Percentiles rank a stretch among this genome's conserved stretches.
Evolutionary conservation across 2,113 vertebrate species (phyloP).

Genomic region (Tursiops truncatus): DNA sequence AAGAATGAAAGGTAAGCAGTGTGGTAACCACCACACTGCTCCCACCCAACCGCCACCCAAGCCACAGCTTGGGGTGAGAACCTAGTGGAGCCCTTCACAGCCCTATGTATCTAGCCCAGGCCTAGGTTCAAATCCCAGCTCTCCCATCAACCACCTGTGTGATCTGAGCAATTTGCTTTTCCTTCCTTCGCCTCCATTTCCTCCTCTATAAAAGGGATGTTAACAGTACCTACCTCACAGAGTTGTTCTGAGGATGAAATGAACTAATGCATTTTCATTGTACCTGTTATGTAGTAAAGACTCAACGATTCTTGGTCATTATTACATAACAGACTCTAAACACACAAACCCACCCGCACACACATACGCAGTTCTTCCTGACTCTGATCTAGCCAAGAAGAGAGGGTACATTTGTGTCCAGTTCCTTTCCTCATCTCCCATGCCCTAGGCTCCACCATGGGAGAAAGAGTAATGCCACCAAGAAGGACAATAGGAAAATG

Average conservation of each 20-base stretch:
- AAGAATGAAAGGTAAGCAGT: background rate
- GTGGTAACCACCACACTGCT: background rate
- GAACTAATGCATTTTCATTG: background rate
- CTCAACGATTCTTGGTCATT: background rate
- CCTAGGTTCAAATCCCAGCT: background rate
- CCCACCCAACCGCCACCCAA: rapidly evolving
- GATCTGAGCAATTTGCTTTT: background rate
- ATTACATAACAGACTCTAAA: background rate
- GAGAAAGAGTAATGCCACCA: background rate
- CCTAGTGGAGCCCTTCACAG: background rate
- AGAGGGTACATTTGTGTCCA: background rate
- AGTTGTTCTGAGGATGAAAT: background rate
- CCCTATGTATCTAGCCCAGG: too few relatives aligned
- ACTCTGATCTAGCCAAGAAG: background rate
- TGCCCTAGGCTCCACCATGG: background rate
- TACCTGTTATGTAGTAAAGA: background rate
- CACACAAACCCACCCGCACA: background rate
- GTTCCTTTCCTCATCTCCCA: background rate
- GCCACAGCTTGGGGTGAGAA: background rate
- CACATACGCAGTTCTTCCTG: background rate
- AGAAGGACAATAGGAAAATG: background rate
- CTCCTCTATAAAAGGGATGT: background rate
- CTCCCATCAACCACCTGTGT: background rate
- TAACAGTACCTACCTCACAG: background rate
- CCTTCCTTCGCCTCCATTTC: background rate